phyloP scores from a whole-genome alignment of 2,888 invertebrate genomes.

The Tenthredo notha region DNA sequence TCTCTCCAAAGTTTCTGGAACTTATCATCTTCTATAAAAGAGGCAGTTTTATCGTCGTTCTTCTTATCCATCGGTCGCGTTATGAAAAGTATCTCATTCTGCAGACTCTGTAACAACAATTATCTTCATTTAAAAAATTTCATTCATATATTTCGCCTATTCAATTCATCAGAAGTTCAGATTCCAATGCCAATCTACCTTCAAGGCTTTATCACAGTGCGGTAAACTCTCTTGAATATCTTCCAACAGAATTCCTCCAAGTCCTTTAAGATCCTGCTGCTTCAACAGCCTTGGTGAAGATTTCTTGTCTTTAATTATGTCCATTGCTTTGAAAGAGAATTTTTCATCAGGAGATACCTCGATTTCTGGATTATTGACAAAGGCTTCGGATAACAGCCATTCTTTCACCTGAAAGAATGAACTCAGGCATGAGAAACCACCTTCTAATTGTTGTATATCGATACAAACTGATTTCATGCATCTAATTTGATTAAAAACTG shows the following conservation, averaged over 20 bases:
- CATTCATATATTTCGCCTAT: background rate
- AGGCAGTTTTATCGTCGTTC: constrained; percentile 95
- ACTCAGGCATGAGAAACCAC: constrained; percentile 4
- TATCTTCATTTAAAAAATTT: constrained; percentile 34
- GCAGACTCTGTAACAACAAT: constrained; percentile 77
- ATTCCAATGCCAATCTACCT: constrained; percentile 78
- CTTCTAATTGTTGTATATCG: constrained; percentile 27
- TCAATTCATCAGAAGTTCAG: background rate
- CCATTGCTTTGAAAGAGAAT: constrained; percentile 95
- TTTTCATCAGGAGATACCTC: constrained; percentile 90
- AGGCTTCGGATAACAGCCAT: constrained; percentile 93
- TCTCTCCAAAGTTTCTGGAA: constrained; percentile 97
- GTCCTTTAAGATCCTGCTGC: constrained; percentile 96
- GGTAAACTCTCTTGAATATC: constrained; percentile 98
- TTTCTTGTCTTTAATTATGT: constrained; percentile 95
- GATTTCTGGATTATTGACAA: constrained; percentile 95
- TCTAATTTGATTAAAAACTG: constrained; percentile 12
- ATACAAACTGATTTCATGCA: background rate
- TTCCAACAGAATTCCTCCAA: constrained; percentile 95
- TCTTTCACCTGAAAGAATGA: constrained; percentile 77
- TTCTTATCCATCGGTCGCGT: constrained; percentile 95
- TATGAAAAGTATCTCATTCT: constrained; percentile 91
- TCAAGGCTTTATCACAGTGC: constrained; percentile 94
- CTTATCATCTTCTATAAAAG: constrained; percentile 94
- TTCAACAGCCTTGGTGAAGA: constrained; percentile 91